phyloP scores from a whole-genome alignment of 2,113 vertebrate species.

The Ceyx margarethae region DNA sequence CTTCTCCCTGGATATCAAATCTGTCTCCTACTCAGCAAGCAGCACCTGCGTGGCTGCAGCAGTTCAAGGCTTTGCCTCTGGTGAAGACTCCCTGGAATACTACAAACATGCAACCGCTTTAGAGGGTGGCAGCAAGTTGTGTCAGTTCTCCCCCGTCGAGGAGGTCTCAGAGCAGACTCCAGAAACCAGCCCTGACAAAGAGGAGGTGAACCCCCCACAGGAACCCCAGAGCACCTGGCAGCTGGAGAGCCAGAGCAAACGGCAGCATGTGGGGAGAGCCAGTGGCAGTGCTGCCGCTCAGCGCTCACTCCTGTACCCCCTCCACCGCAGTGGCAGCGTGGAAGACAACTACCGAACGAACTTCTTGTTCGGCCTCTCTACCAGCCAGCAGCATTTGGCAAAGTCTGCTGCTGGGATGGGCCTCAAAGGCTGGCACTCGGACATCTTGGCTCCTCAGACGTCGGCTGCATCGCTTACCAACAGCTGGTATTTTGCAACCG shows the following conservation, averaged over 20 bases:
- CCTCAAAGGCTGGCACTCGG: conserved; percentile 94
- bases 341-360: conserved; percentile 80
- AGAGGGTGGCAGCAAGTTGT: conserved; percentile 80
- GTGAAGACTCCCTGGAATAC: conserved; percentile 76
- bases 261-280: conserved; percentile 55
- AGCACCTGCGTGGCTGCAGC: conserved; percentile 12
- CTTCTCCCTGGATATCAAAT: conserved; percentile 93
- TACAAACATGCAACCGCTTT: conserved; percentile 78
- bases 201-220: conserved; percentile 63
- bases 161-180: conserved; percentile 92
- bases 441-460: conserved; percentile 85
- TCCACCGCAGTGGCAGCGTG: conserved; percentile 89
- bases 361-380: conserved; percentile 85
- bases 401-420: conserved; percentile 71
- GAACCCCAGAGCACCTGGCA: conserved; percentile 29
- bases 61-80: conserved; percentile 65
- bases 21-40: conserved; percentile 69
- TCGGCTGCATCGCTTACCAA: conserved; percentile 76
- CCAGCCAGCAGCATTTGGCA: conserved; percentile 87
- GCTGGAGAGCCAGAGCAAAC: conserved; percentile 50
- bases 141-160: conserved; percentile 92
- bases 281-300: not conserved
- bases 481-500: conserved; percentile 88
- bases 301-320: conserved; percentile 63
- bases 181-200: conserved; percentile 83